Conservation (phyloP, 2,888 invertebrate species). For the Hofmannophila pseudospretella region DNA sequence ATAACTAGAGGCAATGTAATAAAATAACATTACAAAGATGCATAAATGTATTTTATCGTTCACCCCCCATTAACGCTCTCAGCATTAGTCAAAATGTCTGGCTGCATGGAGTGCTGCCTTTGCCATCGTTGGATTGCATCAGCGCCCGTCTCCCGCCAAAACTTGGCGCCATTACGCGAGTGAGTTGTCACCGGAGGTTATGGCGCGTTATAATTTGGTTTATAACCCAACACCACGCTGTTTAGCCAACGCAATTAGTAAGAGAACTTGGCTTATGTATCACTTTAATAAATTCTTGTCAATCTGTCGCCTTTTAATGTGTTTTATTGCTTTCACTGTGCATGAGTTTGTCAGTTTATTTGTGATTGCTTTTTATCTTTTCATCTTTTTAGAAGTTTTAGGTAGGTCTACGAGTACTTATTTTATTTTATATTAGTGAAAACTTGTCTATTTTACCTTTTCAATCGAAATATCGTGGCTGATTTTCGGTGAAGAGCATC, state of each 20-base stretch:
- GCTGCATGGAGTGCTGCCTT: constrained; percentile 33
- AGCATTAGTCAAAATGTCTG: constrained; percentile 50
- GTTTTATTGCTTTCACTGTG: too few relatives aligned
- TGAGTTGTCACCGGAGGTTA: constrained; percentile 68
- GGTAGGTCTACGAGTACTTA: too few relatives aligned
- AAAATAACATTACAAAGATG: constrained; percentile 42
- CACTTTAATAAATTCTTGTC: neutral
- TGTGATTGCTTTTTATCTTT: too few relatives aligned
- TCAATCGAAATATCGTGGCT: too few relatives aligned
- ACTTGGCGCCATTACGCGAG: constrained; percentile 71
- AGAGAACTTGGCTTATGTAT: constrained; percentile 12
- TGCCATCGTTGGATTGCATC: constrained; percentile 31
- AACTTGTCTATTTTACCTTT: too few relatives aligned
- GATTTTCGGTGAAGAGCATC: too few relatives aligned
- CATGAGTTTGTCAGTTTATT: too few relatives aligned
- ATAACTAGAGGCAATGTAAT: too few relatives aligned
- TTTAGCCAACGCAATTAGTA: constrained; percentile 55
- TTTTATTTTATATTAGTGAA: too few relatives aligned
- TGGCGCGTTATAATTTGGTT: constrained; percentile 76
- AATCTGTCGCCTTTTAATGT: neutral
- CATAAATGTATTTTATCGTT: constrained; percentile 63
- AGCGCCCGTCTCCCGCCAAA: constrained; percentile 48
- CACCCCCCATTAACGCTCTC: constrained; percentile 58
- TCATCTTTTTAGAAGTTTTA: too few relatives aligned
- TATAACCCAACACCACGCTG: constrained; percentile 65